Evolutionary conservation across 2,797 vertebrate genomes (phyloP).

Genomic region (Tangara arthus): DNA sequence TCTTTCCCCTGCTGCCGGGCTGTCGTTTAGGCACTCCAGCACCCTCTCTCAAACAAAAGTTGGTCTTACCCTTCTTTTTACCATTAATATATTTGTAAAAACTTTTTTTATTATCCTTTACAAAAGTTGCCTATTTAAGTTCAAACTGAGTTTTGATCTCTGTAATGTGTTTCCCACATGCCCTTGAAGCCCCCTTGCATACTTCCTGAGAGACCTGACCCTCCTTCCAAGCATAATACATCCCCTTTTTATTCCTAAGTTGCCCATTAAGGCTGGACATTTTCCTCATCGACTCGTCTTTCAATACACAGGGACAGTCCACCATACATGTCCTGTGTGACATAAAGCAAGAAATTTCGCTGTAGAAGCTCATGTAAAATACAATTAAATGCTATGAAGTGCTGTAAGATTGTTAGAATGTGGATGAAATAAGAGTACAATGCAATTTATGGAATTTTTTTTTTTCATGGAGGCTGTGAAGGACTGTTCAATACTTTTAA

Average conservation of each 20-base stretch:
- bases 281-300: rapidly evolving
- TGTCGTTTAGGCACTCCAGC: too few relatives aligned
- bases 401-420: neutral
- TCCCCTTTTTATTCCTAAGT: neutral
- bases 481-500: neutral
- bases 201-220: too few relatives aligned
- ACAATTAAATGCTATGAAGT: neutral
- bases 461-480: neutral
- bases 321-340: neutral
- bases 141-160: rapidly evolving
- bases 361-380: neutral
- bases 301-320: neutral
- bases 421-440: neutral
- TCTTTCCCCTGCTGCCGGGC: too few relatives aligned
- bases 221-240: neutral
- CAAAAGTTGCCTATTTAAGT: neutral
- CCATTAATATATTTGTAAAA: neutral
- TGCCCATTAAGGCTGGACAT: neutral
- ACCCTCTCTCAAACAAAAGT: neutral
- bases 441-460: neutral
- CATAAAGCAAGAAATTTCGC: neutral
- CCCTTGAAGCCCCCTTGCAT: neutral
- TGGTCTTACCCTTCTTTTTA: neutral
- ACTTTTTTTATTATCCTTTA: neutral
- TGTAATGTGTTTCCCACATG: neutral